These are phyloP conservation scores for Tachina lurida DNA, from an alignment of 2,888 invertebrate genomes.

Conservation along the genomic window DNA sequence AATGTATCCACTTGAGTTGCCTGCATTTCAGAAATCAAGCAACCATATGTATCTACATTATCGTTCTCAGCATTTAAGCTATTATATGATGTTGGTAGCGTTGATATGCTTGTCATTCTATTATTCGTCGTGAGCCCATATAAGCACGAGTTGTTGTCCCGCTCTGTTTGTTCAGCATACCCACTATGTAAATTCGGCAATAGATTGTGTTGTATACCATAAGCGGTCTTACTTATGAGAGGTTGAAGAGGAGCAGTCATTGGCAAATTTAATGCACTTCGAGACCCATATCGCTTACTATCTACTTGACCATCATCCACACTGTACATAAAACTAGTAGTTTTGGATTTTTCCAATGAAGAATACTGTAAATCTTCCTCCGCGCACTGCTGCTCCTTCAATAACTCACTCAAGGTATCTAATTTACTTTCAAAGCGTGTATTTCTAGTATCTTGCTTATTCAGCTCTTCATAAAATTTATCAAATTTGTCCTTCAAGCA, in stretches of 20 bases:
- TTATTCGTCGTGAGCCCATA: constrained; percentile 12
- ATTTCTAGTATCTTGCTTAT: constrained; percentile 11
- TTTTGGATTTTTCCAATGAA: constrained; percentile 34
- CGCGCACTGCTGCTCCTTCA: constrained; percentile 33
- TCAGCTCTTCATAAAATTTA: constrained; percentile 32
- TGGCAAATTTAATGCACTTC: constrained; percentile 8
- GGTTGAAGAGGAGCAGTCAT: constrained; percentile 1
- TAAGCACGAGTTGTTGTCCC: constrained; percentile 3
- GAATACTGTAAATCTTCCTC: constrained; percentile 41
- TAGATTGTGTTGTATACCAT: constrained; percentile 10
- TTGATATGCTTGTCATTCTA: neutral
- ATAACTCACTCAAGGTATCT: constrained; percentile 47
- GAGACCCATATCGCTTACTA: constrained; percentile 25
- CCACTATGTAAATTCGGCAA: constrained; percentile 2
- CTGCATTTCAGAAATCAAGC: neutral
- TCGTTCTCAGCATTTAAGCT: constrained; percentile 21
- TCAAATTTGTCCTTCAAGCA: constrained; percentile 36
- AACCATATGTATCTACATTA: neutral
- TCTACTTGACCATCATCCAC: constrained; percentile 12
- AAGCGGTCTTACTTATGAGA: neutral
- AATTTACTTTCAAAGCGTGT: constrained; percentile 49
- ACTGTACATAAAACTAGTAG: constrained; percentile 21
- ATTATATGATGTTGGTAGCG: constrained; percentile 13
- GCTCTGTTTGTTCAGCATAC: constrained; percentile 2
- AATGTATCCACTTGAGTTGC: constrained; percentile 65